Evolutionary conservation across 2,888 invertebrate species (phyloP).

Genomic region (Callyntrura sp.): DNA sequence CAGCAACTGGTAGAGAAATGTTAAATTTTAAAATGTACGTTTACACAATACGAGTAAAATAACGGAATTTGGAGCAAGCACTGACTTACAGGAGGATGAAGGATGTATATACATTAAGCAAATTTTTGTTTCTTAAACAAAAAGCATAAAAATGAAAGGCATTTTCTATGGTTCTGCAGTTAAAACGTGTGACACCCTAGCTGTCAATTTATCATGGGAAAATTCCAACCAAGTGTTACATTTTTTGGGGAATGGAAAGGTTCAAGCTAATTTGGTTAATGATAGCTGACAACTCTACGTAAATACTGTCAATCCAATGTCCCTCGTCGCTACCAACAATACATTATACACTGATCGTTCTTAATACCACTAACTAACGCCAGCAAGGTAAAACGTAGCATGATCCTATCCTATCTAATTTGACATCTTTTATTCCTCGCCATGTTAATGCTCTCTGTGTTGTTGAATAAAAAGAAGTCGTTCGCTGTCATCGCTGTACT

Average conservation of each 20-base stretch:
- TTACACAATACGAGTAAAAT: no score
- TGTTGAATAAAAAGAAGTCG: background rate
- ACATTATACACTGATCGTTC: no score
- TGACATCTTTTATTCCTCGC: background rate
- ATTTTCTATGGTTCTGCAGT: constrained; percentile 28
- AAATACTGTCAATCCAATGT: no score
- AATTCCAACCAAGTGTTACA: constrained; percentile 6
- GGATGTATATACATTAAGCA: constrained; percentile 25
- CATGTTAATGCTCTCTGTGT: background rate
- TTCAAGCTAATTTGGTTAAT: constrained; percentile 28
- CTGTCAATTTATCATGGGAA: constrained; percentile 43
- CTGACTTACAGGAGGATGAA: background rate
- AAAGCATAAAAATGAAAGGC: constrained; percentile 42
- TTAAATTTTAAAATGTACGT: no score
- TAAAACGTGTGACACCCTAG: background rate
- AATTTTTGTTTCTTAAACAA: no score
- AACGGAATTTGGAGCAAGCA: background rate
- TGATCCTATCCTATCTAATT: no score
- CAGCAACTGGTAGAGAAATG: no score
- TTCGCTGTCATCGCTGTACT: no score
- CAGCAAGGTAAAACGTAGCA: no score
- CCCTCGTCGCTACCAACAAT: no score
- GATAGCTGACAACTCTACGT: background rate
- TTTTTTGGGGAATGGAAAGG: constrained; percentile 58
- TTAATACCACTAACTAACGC: no score